Base-by-base conservation (phyloP, 2,797 vertebrate genomes). In the Thaleichthys pacificus region DNA sequence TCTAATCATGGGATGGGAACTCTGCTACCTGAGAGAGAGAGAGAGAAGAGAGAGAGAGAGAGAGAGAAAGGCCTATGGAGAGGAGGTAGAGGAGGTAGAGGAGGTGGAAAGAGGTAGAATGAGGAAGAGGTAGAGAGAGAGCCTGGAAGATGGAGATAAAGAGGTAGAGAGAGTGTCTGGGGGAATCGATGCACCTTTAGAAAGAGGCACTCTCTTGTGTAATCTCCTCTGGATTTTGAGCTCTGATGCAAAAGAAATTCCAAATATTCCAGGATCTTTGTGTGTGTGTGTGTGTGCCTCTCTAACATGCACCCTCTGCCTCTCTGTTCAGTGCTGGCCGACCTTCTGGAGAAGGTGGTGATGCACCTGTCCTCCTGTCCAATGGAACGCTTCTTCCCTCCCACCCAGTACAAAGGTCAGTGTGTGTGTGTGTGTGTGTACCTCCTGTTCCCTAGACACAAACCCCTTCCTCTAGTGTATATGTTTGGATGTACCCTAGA, bases 321-420 rank as follows among this genome's bases (percentile, higher is more conserved):
- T 71, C 66, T 79, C 60, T 79, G 85, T 87, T n/a, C 88, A 99
- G 97, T 91, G 84, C 87, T 96, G 84, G 91, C 91, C 76, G 95
- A 96, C 88, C 91, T 99, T 80, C 91, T 97, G 87, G 95, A 96
- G 86, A 93, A 86, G 70, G 93, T 93, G 2, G 93, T 96, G 77
- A 79, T 87, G 30, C 92, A 91, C 90, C 91, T 96, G 75, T 95
- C 93, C 66, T 90, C 86, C 85, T 94, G 83, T 32, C 80, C 69
- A 42, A 78, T 85, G 0, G 93, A 96, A 77, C 90, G 94, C 85
- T 94, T 92, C 89, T 98, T 98, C 91, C 89, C 89, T 69, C 84
- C 28, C 0, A 85, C 83, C 81, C 91, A 82, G 78, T 91, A 89
- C 87, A 92, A 94, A 96, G 96, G 97, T 97, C 91, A 92, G 93